Conservation (phyloP, 2,888 invertebrate genomes). For the Himalopsyche kuldschensis region DNA sequence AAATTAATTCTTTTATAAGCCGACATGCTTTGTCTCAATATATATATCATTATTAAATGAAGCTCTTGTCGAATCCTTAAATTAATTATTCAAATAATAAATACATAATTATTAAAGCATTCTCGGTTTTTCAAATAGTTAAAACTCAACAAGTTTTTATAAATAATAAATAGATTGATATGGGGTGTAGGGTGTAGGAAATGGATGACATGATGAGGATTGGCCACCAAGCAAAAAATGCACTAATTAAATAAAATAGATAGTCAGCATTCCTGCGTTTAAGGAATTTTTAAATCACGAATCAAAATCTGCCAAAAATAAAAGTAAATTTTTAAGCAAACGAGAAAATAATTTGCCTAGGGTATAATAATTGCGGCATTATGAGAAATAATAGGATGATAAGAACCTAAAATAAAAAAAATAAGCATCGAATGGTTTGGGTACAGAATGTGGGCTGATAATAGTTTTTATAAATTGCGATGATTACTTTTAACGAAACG, state of each 20-base stretch:
- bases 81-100: too few species aligned
- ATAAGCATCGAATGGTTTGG: not conserved
- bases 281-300: not conserved
- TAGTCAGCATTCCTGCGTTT: not conserved
- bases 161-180: not conserved
- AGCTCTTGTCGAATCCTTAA: too few species aligned
- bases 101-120: too few species aligned
- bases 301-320: not conserved
- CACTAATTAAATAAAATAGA: not conserved
- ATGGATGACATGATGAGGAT: not conserved
- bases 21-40: too few species aligned
- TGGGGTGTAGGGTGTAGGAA: not conserved
- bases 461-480: not conserved
- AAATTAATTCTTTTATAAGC: too few species aligned
- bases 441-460: not conserved
- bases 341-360: not conserved
- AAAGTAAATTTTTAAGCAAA: not conserved
- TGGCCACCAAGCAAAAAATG: slow-evolving; percentile 24
- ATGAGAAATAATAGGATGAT: not conserved
- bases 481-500: not conserved
- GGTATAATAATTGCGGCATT: not conserved
- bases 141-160: too few species aligned
- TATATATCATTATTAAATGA: too few species aligned
- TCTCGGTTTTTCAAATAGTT: too few species aligned
- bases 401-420: not conserved